Conservation (phyloP, 2,113 vertebrate genomes). For the Rissa tridactyla region DNA sequence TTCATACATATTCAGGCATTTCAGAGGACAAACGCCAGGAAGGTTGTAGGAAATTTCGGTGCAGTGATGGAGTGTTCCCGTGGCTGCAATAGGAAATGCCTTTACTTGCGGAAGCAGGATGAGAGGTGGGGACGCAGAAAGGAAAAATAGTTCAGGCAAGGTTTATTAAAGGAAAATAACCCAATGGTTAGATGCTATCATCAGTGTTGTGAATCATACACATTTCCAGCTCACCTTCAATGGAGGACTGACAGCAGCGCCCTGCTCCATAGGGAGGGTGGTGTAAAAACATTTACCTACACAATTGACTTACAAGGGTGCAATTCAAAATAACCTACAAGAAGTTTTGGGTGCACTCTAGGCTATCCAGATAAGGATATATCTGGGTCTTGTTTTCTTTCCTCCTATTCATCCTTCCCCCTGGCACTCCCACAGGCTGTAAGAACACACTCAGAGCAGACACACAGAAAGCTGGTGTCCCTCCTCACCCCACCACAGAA, state of each 20-base stretch:
- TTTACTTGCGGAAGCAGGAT: not conserved
- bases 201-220: not conserved
- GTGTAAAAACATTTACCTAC: fast-evolving
- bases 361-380: not conserved
- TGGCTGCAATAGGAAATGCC: constrained; percentile 35
- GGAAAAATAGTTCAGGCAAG: constrained; percentile 36
- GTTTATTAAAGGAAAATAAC: constrained; percentile 52
- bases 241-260: not conserved
- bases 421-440: not conserved
- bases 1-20: not conserved
- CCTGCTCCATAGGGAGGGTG: fast-evolving
- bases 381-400: not conserved
- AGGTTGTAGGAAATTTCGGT: not conserved
- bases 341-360: not conserved
- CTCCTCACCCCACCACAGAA: not conserved
- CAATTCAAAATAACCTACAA: not conserved
- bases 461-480: not conserved
- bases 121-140: not conserved
- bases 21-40: not conserved
- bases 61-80: not conserved
- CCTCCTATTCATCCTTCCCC: not conserved
- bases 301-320: not conserved
- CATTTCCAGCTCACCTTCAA: not conserved
- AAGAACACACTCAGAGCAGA: not conserved
- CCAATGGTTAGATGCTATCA: not conserved